These are phyloP conservation scores for Sebastolobus alascanus DNA, from an alignment of 2,797 vertebrate species.

Conservation along the genomic window DNA sequence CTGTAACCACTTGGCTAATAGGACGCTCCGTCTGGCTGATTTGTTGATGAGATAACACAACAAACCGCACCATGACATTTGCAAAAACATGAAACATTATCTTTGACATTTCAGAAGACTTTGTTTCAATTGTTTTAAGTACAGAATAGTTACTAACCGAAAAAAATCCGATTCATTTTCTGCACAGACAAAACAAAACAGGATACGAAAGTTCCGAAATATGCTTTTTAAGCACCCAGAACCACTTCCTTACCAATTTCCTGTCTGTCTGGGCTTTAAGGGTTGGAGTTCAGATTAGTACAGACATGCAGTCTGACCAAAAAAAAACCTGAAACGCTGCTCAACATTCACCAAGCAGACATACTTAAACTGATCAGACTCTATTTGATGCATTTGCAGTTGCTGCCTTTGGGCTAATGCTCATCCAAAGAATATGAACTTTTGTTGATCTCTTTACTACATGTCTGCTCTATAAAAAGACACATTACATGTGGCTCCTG, in stretches of 20 bases:
- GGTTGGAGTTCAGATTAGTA: conserved; percentile 73
- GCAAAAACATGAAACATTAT: neutral
- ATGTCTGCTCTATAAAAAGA: conserved; percentile 17
- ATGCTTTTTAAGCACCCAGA: conserved; percentile 61
- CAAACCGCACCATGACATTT: neutral
- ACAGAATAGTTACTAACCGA: neutral
- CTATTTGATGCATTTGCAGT: conserved; percentile 20
- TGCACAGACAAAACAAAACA: conserved; percentile 63
- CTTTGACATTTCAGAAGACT: neutral
- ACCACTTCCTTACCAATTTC: conserved; percentile 81
- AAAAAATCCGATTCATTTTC: conserved; percentile 25
- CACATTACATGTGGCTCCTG: conserved; percentile 10
- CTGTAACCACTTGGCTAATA: neutral
- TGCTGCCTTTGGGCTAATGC: conserved; percentile 3
- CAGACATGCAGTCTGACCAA: conserved; percentile 34
- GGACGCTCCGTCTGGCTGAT: neutral
- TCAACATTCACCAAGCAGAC: conserved; percentile 5
- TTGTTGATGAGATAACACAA: conserved; percentile 10
- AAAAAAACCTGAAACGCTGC: conserved; percentile 11
- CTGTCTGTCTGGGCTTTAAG: conserved; percentile 79
- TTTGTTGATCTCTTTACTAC: conserved; percentile 28
- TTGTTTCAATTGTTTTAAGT: conserved; percentile 12
- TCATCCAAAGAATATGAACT: conserved; percentile 4
- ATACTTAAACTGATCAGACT: neutral
- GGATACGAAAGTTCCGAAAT: conserved; percentile 70